Evolutionary conservation across 2,888 invertebrate genomes (phyloP).

Genomic region (Ennomos quercinarius): DNA sequence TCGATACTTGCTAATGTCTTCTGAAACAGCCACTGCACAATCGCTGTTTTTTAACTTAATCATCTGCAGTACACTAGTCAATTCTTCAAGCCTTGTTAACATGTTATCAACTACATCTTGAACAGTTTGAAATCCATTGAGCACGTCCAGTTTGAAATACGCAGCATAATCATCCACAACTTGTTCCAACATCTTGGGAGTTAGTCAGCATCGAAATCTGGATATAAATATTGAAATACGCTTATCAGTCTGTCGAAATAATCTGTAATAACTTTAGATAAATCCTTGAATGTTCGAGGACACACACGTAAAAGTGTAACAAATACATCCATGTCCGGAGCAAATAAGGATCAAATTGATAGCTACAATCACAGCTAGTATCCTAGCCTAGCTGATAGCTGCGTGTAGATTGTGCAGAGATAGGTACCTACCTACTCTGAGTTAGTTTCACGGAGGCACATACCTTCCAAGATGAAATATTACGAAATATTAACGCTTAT

Average conservation of each 20-base stretch:
- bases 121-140: constrained; percentile 84
- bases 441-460: no score
- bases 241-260: constrained; percentile 65
- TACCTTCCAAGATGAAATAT: no score
- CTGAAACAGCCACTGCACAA: constrained; percentile 74
- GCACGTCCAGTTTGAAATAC: constrained; percentile 82
- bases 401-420: no score
- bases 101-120: constrained; percentile 88
- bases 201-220: constrained; percentile 68
- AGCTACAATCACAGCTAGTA: no score
- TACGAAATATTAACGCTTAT: no score
- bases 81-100: constrained; percentile 88
- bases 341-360: no score
- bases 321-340: constrained; percentile 63
- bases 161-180: constrained; percentile 83
- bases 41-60: constrained; percentile 80
- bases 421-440: no score
- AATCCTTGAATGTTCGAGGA: constrained; percentile 63
- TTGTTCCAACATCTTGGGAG: constrained; percentile 77
- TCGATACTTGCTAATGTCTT: constrained; percentile 82
- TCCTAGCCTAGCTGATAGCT: no score
- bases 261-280: constrained; percentile 72
- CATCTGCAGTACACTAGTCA: constrained; percentile 86
- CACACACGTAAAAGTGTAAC: constrained; percentile 62
- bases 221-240: constrained; percentile 75